These are phyloP conservation scores for Phyllotreta striolata DNA, from an alignment of 2,888 invertebrate species.

Conservation along the genomic window DNA sequence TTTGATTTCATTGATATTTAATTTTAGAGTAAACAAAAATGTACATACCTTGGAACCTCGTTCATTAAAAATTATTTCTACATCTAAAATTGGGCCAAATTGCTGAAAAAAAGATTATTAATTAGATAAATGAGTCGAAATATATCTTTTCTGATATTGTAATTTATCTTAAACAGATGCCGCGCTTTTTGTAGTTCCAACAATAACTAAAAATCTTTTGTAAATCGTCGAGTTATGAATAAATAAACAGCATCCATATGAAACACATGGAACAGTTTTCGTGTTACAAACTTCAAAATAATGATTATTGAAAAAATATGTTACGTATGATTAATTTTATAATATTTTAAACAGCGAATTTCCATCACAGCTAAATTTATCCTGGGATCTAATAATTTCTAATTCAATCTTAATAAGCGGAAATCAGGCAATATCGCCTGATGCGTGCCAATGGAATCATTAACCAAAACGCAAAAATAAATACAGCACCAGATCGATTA, in stretches of 20 bases:
- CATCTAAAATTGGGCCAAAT: slow-evolving; percentile 98
- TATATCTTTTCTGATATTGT: neutral
- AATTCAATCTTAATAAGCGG: neutral
- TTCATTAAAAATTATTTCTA: slow-evolving; percentile 99
- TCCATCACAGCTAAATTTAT: too few species aligned
- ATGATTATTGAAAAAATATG: too few species aligned
- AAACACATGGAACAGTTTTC: too few species aligned
- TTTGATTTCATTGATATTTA: slow-evolving; percentile 36
- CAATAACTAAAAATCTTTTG: neutral
- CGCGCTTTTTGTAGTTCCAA: neutral
- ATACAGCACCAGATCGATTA: too few species aligned
- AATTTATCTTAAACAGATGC: neutral
- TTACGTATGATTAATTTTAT: too few species aligned
- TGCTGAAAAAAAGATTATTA: slow-evolving; percentile 71
- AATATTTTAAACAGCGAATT: too few species aligned
- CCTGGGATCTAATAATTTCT: too few species aligned
- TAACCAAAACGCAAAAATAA: too few species aligned
- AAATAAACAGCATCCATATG: too few species aligned
- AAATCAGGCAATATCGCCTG: slow-evolving; percentile 14
- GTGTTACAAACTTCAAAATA: too few species aligned
- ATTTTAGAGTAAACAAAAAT: slow-evolving; percentile 32
- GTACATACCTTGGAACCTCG: slow-evolving; percentile 97
- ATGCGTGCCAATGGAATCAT: neutral
- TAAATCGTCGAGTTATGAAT: too few species aligned
- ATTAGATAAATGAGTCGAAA: neutral